Evolutionary conservation across 1,140 invertebrate genomes (phyloP), one percentile per base, ranked within the genome.

Genomic region (Drosophila oshimai): DNA sequence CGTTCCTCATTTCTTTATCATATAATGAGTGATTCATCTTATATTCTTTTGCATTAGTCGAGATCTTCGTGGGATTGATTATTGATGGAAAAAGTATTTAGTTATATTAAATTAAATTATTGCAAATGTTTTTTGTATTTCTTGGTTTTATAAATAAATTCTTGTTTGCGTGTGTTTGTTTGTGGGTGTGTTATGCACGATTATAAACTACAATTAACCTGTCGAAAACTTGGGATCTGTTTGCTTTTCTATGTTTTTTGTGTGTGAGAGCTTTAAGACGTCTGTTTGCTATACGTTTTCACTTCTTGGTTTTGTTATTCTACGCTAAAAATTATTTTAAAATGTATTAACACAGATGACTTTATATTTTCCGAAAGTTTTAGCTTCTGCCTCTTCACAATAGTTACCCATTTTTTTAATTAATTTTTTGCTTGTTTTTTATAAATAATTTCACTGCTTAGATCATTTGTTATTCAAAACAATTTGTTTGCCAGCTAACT

Each of bases 311-410:
- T 81, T 72, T 61, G 53, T 84, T 68, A 86, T 55, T 65, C 83
- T 87, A 87, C 70, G 65, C 77, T 88, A 84, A 75, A 84, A 86
- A 84, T 76, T 84, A 88, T 83, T 74, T 87, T 88, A 78, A 88
- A 88, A 87, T 89, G 87, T 90, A 90, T 87, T 90, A 90, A 90
- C 89, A 90, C 89, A 90, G 89, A 90, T 90, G 89, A 90, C 89
- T 90, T 90, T 90, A 86, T 90, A 80, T 84, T 81, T 77, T 81
- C 77, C 83, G 72, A 87, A 87, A 68, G 67, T 70, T 79, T 47
- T 57, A 29, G 20, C 60, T 24, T 22, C 22, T 51, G 72, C 51
- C 29, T 45, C 64, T 33, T 74, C 68, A 28, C 47, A 51, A 49
- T 42, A 67, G 37, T 77, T 74, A 64, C 74, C 47, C 60, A 62